phyloP scores from a whole-genome alignment of 2,113 vertebrate genomes.

The Vimba vimba region DNA sequence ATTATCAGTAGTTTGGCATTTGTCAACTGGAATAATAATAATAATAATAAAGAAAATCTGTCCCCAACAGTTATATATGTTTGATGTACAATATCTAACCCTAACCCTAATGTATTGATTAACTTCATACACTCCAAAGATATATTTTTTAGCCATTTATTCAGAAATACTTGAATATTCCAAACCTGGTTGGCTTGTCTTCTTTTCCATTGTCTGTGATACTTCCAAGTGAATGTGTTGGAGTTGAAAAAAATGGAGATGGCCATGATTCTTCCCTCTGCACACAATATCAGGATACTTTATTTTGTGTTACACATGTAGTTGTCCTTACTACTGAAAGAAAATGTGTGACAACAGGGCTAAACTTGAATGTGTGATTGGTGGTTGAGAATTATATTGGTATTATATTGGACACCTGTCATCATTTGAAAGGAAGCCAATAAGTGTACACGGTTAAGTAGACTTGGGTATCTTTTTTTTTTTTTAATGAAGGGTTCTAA shows the following conservation, averaged over 20 bases:
- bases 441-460: slow-evolving; percentile 3
- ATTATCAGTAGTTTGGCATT: background rate
- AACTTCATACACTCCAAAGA: slow-evolving; percentile 65
- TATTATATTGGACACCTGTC: background rate
- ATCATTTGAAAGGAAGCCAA: background rate
- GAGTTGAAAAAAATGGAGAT: slow-evolving; percentile 55
- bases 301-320: slow-evolving; percentile 52
- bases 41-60: background rate
- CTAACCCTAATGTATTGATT: slow-evolving; percentile 16
- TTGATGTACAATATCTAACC: background rate
- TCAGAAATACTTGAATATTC: slow-evolving; percentile 76
- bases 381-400: background rate
- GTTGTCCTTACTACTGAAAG: slow-evolving; percentile 53
- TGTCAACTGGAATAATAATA: background rate
- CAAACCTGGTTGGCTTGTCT: slow-evolving; percentile 61
- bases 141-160: slow-evolving; percentile 64
- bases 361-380: slow-evolving; percentile 50
- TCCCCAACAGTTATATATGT: background rate
- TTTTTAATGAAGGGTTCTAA: slow-evolving; percentile 14
- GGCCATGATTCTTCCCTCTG: slow-evolving; percentile 54
- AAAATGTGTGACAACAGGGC: slow-evolving; percentile 25
- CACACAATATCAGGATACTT: slow-evolving; percentile 64
- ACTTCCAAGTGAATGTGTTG: slow-evolving; percentile 68
- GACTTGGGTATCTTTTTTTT: background rate
- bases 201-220: slow-evolving; percentile 53